phyloP scores from a whole-genome alignment of 2,113 vertebrate genomes.

The Manacus vitellinus region DNA sequence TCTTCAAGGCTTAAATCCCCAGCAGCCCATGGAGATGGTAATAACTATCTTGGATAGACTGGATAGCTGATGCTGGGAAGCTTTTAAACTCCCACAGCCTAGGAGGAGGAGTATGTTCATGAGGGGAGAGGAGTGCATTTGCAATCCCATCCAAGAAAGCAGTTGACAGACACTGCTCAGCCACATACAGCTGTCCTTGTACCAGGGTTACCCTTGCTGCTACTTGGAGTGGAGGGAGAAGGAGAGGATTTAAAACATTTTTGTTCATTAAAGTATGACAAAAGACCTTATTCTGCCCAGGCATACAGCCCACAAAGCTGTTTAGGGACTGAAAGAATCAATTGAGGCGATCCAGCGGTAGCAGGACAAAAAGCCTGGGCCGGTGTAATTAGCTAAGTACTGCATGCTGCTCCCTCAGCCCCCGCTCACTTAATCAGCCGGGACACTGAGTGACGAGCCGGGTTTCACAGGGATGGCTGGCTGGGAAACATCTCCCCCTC shows the following conservation, averaged over 20 bases:
- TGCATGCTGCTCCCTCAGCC: background rate
- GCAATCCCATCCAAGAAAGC: background rate
- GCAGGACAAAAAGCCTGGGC: background rate
- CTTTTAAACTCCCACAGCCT: background rate
- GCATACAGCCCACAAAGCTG: constrained; percentile 19
- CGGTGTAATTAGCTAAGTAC: constrained; percentile 49
- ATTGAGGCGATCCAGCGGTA: constrained; percentile 20
- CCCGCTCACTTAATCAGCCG: background rate
- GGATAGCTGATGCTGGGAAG: background rate
- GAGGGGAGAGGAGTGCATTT: background rate
- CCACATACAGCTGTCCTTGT: background rate
- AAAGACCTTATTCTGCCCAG: constrained; percentile 34
- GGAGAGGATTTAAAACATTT: constrained; percentile 19
- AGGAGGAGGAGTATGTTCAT: background rate
- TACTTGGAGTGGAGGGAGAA: background rate
- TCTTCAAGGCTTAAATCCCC: background rate
- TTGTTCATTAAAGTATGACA: constrained; percentile 9
- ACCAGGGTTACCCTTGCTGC: background rate
- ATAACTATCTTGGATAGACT: background rate
- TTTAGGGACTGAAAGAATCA: constrained; percentile 50
- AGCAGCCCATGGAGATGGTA: background rate
- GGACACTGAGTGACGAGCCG: background rate
- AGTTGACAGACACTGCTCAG: background rate
- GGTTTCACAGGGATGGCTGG: background rate
- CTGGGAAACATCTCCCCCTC: background rate